A percentile compares a stretch with the other conserved stretches of the same genome.
Conservation (phyloP, 2,888 invertebrate species). For the Dendrolimus houi region DNA sequence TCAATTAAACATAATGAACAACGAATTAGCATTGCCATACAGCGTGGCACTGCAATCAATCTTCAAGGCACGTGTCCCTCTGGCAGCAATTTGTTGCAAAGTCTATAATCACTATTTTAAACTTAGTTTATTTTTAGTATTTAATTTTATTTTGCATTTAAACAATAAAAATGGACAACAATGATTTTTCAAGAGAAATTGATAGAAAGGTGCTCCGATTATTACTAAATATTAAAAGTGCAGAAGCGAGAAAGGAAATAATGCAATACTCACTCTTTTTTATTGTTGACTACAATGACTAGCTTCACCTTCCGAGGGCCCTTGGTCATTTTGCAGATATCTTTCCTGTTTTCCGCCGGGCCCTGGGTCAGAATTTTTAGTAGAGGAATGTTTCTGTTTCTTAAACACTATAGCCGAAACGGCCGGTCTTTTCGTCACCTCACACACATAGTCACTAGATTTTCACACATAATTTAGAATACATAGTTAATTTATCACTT, state of each 20-base stretch:
- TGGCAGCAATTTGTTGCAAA: too few relatives aligned
- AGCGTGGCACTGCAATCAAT: too few relatives aligned
- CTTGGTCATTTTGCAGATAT: constrained; percentile 75
- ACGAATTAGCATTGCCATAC: too few relatives aligned
- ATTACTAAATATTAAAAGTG: too few relatives aligned
- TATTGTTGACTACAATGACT: constrained; percentile 77
- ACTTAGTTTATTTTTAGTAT: too few relatives aligned
- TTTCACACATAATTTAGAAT: constrained; percentile 35
- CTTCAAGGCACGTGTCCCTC: too few relatives aligned
- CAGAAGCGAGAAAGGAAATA: not conserved
- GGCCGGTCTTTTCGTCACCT: constrained; percentile 54
- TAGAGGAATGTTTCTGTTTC: constrained; percentile 66
- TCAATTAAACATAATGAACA: too few relatives aligned
- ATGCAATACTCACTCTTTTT: constrained; percentile 69
- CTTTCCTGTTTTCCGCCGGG: constrained; percentile 62
- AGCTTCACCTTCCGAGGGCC: constrained; percentile 76
- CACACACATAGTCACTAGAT: constrained; percentile 48
- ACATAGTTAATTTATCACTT: constrained; percentile 40
- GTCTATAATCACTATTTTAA: too few relatives aligned
- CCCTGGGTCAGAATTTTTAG: constrained; percentile 70
- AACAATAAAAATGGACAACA: too few relatives aligned
- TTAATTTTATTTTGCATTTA: too few relatives aligned
- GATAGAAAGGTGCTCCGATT: too few relatives aligned
- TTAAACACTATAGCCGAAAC: constrained; percentile 44
- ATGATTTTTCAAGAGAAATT: too few relatives aligned